Evolutionary conservation across 2,888 invertebrate genomes (phyloP), one percentile per base, ranked within the genome.

Genomic region (Latheticus oryzae): DNA sequence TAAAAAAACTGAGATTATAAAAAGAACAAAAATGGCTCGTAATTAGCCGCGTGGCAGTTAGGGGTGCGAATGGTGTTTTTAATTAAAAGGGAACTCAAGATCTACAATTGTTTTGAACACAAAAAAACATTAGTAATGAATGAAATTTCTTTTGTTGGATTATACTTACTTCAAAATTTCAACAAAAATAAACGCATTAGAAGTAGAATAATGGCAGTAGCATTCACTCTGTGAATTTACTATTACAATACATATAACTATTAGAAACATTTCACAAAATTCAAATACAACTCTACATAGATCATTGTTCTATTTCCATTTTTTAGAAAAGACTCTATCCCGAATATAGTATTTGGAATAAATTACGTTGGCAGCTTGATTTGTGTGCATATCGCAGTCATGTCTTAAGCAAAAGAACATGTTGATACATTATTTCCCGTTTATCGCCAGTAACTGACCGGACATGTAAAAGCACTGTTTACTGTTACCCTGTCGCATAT

Each of bases 391-490:
- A 65, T 65, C 63, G 63, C 60, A 59, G 64, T 62, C 62, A 63
- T 59, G 62, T 63, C 62, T 63, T 64, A 60, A 55, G 56, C 57
- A 64, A 70, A 71, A 70, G 72, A 69, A 73, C 63, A 58, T 50
- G 58, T 64, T 73, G 73, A 73, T 69, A 66, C 67, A 73, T 71
- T 64, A 71, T 64, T 72, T 72, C 72, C 68, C 68, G 66, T 62
- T 50, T 57, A 45, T 61, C 64, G 54, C 47, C 43, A 50, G 48
- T 58, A 58, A 62, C 57, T 67, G 67, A 68, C 73, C 73, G 73
- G 73, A 73, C 68, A 63, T 65, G 68, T 70, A 69, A 68, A 69
- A 64, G 68, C 69, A 65, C 68, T 71, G 68, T 69, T 69, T 67
- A 68, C 59, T 59, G 63, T 66, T 62, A 51, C 60, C 55, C 63